Percentiles rank a stretch among this genome's conserved stretches.
Evolutionary conservation across 2,113 vertebrate species (phyloP).

Genomic region (Melozone crissalis): DNA sequence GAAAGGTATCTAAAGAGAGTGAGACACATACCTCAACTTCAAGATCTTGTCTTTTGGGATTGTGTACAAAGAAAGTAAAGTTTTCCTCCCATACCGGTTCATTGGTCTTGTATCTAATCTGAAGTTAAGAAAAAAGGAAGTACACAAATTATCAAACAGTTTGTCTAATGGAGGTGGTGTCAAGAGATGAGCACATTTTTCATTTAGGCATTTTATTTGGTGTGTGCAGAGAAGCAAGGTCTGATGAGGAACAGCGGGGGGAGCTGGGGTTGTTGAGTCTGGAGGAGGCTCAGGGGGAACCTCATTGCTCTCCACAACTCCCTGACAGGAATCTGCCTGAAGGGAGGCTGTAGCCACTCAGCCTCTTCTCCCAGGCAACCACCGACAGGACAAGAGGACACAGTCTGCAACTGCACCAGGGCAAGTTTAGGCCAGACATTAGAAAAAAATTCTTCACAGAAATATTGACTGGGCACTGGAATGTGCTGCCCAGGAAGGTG

Average conservation of each 20-base stretch:
- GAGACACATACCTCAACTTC: conserved; percentile 86
- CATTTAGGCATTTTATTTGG: not conserved
- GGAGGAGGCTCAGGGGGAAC: not conserved
- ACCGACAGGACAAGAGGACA: not conserved
- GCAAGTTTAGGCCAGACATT: not conserved
- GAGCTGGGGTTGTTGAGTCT: not conserved
- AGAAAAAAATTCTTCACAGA: not conserved
- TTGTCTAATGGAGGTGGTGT: not conserved
- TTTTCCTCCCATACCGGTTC: conserved; percentile 95
- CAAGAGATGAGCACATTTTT: not conserved
- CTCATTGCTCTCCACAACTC: not conserved
- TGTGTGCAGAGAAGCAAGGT: not conserved
- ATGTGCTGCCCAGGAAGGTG: not conserved
- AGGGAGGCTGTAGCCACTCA: not conserved
- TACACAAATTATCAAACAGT: not conserved
- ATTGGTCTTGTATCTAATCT: conserved; percentile 92
- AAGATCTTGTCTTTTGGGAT: conserved; percentile 89
- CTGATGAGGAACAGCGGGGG: not conserved
- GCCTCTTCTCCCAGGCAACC: not conserved
- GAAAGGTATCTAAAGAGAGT: not conserved
- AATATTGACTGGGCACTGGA: not conserved
- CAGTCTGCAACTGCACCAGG: not conserved
- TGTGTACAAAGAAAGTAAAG: conserved; percentile 94
- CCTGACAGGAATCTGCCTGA: not conserved
- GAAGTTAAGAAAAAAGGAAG: not conserved